Base-by-base conservation (phyloP, 2,888 invertebrate species). In the Hololepta plana region DNA sequence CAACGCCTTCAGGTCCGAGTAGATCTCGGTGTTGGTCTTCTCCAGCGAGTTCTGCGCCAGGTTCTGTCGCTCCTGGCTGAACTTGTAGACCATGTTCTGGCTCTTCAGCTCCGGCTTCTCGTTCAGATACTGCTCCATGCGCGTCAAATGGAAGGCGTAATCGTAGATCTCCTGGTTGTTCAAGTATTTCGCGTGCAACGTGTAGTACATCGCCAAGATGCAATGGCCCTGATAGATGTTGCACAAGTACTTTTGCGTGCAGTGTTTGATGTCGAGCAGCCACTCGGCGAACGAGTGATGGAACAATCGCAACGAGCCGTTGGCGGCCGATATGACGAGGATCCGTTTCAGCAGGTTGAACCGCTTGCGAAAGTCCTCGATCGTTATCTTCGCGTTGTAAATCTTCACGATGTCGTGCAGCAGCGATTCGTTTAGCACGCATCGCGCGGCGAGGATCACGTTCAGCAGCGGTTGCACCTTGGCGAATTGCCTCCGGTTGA, bases 201-300 rank as follows among this genome's bases (percentile, higher is more conserved):
- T 67, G 59, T 84, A 79, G 45, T 75, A 72, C 72, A 88, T 79
- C 11, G 82, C 79, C 20, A 88, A 62, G 51, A 82, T 80, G 6
- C 79, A 79, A 51, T 93, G 91, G 0, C 93, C 93, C 40, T 85
- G 82, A 26, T 71, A 63, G 5, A 81, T 73, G 37, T 76, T 74
- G 51, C 88, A 93, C 35, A 93, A 62, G 54, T 88, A 95, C 40
- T 88, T 81, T 39, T 88, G 79, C 2, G 93, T 95, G 52, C 93
- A 91, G 47, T 95, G 91, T 54, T 95, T 95, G n/a, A 95, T 91
- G 51, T 95, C 95, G 27, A 85, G 59, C 38, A 95, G 57, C 95
- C 95, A 95, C 47, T 82, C 80, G 12, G 88, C 81, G 53, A 93
- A 93, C 32, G 88, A 90, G 49, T 87, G 85, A 54, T 95, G 93